Conservation (phyloP, 2,888 invertebrate species). For the Amblyteles armatorius region DNA sequence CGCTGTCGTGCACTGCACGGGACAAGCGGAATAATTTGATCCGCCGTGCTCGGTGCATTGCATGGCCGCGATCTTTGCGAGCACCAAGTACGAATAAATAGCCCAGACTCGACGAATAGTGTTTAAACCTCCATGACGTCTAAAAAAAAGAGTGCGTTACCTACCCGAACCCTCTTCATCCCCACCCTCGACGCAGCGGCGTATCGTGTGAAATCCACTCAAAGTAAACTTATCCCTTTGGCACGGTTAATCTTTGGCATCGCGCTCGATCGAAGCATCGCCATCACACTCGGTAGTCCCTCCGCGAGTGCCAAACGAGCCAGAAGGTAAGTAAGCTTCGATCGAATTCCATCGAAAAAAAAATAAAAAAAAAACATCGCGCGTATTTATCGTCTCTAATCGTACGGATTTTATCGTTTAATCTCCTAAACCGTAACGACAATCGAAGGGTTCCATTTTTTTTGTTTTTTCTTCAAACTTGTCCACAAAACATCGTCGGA, state of each 20-base stretch:
- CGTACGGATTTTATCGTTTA: conserved; percentile 6
- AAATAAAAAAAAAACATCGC: conserved; percentile 29
- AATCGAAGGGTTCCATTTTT: conserved; percentile 2
- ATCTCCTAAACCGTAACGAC: conserved; percentile 3
- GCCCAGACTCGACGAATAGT: conserved; percentile 56
- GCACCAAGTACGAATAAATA: conserved; percentile 48
- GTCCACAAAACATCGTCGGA: conserved; percentile 4
- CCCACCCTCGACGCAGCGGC: conserved; percentile 15
- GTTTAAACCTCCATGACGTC: conserved; percentile 48
- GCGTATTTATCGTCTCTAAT: conserved; percentile 15
- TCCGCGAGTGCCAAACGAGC: conserved; percentile 66
- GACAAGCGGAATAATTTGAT: not conserved
- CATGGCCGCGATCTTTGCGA: conserved; percentile 35
- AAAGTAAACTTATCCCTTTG: conserved; percentile 80
- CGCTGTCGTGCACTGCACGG: not conserved
- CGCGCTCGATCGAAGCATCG: conserved; percentile 63
- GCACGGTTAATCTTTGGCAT: conserved; percentile 78
- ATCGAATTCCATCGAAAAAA: conserved; percentile 71
- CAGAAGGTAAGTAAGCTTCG: conserved; percentile 75
- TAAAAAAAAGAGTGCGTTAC: conserved; percentile 54
- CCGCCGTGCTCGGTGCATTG: not conserved
- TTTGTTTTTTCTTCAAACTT: not conserved
- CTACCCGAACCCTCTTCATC: conserved; percentile 36
- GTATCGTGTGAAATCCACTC: conserved; percentile 75
- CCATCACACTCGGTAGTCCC: conserved; percentile 59